Conservation (phyloP, 2,797 vertebrate species). For the Peromyscus attwateri region DNA sequence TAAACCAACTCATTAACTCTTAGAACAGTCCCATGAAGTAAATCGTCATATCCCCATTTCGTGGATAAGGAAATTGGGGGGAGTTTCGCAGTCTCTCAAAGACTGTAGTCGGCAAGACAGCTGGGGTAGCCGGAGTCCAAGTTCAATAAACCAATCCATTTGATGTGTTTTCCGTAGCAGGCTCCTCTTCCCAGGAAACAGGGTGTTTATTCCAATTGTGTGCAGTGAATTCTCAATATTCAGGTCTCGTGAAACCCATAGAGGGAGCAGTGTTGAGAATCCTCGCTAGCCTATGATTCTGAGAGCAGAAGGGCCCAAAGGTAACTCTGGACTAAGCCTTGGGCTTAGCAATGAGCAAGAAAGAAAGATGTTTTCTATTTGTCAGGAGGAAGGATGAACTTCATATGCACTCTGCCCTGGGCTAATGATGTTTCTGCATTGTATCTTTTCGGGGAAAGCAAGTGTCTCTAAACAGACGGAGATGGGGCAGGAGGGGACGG, state of each 20-base stretch:
- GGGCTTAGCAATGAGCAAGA: background rate
- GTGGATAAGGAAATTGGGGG: background rate
- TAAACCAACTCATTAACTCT: conserved; percentile 39
- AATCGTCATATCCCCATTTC: background rate
- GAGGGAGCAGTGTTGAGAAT: accelerated
- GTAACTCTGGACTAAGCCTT: background rate
- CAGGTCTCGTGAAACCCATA: background rate
- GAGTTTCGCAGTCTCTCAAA: background rate
- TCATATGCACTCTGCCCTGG: background rate
- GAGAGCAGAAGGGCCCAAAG: background rate
- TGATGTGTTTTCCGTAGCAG: no score
- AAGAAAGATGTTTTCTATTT: background rate
- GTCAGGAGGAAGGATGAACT: background rate
- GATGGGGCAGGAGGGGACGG: background rate
- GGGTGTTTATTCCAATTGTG: no score
- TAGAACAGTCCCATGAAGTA: background rate
- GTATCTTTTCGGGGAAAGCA: background rate
- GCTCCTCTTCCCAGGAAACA: background rate
- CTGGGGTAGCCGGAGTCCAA: background rate
- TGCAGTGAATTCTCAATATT: background rate
- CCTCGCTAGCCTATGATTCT: background rate
- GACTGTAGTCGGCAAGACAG: background rate
- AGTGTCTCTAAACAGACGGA: background rate
- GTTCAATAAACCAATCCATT: background rate
- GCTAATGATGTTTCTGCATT: background rate